Evolutionary conservation across 2,797 vertebrate genomes (phyloP).

Genomic region (Channa striata): DNA sequence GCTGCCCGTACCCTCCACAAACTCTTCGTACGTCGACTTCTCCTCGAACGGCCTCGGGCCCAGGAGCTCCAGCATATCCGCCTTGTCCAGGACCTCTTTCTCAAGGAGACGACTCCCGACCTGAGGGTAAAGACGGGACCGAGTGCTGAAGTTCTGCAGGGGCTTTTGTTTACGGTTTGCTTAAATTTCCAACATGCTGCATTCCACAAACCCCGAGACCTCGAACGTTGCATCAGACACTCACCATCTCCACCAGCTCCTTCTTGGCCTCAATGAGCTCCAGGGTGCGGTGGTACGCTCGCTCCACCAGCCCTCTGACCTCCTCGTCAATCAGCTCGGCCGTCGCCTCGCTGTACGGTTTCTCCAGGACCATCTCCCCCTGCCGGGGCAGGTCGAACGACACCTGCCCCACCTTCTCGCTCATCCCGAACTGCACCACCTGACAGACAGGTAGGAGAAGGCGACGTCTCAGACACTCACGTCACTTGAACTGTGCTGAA

Average conservation of each 20-base stretch:
- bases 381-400: constrained; percentile 83
- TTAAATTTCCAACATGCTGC: too few species aligned
- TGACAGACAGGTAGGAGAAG: constrained; percentile 21
- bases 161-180: too few species aligned
- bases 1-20: constrained; percentile 86
- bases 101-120: constrained; percentile 85
- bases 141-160: background rate
- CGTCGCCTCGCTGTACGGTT: constrained; percentile 85
- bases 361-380: constrained; percentile 82
- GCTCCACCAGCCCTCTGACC: constrained; percentile 78
- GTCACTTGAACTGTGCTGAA: too few species aligned
- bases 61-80: constrained; percentile 85
- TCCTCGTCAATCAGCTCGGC: constrained; percentile 85
- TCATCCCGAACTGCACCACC: constrained; percentile 89
- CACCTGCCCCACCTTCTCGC: constrained; percentile 86
- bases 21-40: constrained; percentile 87
- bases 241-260: constrained; percentile 84
- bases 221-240: background rate
- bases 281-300: constrained; percentile 72
- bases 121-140: constrained; percentile 49
- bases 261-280: constrained; percentile 76
- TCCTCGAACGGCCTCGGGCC: constrained; percentile 84
- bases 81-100: constrained; percentile 87
- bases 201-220: background rate
- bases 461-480: too few species aligned